Evolutionary conservation across 2,113 vertebrate genomes (phyloP).

Genomic region (Alethe castanea): DNA sequence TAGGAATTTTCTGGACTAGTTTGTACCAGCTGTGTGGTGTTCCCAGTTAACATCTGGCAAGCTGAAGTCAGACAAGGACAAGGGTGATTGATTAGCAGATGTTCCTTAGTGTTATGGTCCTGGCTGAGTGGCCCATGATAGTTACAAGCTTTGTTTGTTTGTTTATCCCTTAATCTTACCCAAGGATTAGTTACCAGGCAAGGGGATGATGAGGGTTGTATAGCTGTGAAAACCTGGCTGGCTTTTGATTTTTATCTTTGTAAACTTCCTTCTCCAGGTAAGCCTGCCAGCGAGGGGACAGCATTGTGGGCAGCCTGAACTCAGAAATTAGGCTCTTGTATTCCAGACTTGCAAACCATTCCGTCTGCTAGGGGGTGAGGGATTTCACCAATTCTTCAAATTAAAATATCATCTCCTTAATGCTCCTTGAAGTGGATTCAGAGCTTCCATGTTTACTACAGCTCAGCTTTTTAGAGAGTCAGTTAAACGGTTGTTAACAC

Average conservation of each 20-base stretch:
- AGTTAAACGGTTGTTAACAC: not conserved
- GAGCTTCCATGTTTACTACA: not conserved
- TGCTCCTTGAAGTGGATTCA: not conserved
- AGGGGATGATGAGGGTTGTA: not conserved
- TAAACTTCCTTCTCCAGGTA: not conserved
- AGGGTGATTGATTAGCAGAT: not conserved
- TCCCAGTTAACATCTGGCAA: not conserved
- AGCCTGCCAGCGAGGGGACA: fast-evolving
- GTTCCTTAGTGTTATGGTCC: not conserved
- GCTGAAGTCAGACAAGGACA: not conserved
- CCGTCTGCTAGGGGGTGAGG: not conserved
- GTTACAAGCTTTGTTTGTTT: not conserved
- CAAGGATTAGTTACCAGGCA: not conserved
- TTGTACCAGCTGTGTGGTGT: not conserved
- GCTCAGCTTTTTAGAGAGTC: not conserved
- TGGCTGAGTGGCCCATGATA: not conserved
- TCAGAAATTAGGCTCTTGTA: not conserved
- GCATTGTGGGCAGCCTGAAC: fast-evolving
- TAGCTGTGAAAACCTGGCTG: not conserved
- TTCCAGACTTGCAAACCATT: not conserved
- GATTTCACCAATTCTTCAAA: not conserved
- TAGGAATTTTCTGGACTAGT: not conserved
- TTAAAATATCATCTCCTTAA: not conserved
- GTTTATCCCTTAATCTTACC: not conserved
- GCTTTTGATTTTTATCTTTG: not conserved